Evolutionary conservation across 2,113 vertebrate genomes (phyloP).

Genomic region (Myotis yumanensis): DNA sequence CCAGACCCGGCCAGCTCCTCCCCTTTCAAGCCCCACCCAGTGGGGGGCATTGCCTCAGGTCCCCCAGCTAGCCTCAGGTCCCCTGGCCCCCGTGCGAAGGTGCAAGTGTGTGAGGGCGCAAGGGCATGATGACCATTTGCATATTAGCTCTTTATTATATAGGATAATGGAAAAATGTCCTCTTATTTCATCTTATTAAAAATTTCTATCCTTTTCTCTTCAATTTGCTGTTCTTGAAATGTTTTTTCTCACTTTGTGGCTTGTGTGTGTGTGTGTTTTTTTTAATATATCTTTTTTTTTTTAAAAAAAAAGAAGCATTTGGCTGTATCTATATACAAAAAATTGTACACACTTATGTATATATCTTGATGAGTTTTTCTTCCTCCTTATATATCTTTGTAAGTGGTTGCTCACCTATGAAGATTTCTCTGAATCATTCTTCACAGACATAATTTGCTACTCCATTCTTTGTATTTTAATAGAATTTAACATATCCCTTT

Average conservation of each 20-base stretch:
- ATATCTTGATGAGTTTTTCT: not conserved
- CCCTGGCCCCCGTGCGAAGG: no score
- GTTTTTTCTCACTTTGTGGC: not conserved
- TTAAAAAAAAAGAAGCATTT: no score
- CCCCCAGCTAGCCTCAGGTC: no score
- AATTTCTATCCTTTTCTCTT: not conserved
- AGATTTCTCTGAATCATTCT: not conserved
- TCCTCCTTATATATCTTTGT: not conserved
- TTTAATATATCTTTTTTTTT: not conserved
- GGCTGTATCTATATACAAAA: not conserved
- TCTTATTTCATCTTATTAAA: not conserved
- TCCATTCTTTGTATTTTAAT: not conserved
- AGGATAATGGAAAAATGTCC: not conserved
- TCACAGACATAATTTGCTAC: not conserved
- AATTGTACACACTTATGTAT: not conserved
- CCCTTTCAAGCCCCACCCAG: no score
- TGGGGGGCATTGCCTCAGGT: no score
- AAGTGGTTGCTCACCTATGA: not conserved
- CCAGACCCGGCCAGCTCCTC: no score
- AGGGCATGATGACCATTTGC: no score
- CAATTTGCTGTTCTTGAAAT: not conserved
- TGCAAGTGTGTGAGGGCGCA: no score
- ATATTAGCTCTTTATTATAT: no score
- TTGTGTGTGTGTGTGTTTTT: not conserved
- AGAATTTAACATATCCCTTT: not conserved